Percentiles rank a stretch among this genome's conserved stretches.
Conservation (phyloP, 2,113 vertebrate species). For the Panurus biarmicus region DNA sequence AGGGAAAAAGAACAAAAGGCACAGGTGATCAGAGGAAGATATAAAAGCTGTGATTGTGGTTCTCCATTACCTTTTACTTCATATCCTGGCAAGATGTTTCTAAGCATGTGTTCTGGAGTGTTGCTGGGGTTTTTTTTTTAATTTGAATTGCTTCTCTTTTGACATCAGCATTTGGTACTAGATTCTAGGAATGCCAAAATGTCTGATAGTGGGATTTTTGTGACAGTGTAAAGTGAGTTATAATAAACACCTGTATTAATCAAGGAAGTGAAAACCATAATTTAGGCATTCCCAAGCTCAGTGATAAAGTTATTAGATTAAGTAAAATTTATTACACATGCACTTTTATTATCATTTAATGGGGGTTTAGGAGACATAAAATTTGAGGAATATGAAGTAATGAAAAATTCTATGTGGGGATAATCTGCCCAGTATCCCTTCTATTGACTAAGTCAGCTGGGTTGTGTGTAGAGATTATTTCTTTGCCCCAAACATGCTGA, state of each 20-base stretch:
- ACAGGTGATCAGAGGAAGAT: not conserved
- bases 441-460: not conserved
- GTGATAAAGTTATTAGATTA: not conserved
- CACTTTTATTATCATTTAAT: not conserved
- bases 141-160: not conserved
- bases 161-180: not conserved
- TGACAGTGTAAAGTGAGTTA: not conserved
- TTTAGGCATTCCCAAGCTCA: not conserved
- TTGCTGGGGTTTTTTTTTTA: not conserved
- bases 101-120: rapidly evolving
- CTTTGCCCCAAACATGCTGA: not conserved
- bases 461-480: not conserved
- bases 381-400: not conserved
- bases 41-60: not conserved
- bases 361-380: not conserved
- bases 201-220: not conserved
- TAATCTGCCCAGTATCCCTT: not conserved
- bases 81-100: not conserved
- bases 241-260: not conserved
- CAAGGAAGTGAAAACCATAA: not conserved
- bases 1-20: not conserved
- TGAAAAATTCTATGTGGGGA: not conserved
- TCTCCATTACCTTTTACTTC: not conserved
- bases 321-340: not conserved
- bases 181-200: not conserved